Percentiles rank a stretch among this genome's conserved stretches.
Evolutionary conservation across 1,140 invertebrate species (phyloP).

Genomic region (Bombus confusus): DNA sequence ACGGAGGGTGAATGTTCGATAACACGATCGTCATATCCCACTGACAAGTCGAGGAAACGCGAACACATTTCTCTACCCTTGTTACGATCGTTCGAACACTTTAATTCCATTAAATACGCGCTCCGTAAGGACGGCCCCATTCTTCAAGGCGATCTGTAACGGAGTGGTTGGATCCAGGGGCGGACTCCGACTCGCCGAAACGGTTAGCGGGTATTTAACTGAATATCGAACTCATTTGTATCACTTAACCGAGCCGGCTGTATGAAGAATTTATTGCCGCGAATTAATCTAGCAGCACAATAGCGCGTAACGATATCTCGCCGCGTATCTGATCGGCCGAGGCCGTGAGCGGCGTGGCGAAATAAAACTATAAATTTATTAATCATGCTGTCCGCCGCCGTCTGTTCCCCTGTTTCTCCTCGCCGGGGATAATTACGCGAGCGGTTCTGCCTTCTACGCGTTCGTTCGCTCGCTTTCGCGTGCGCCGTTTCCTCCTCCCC

Average conservation of each 20-base stretch:
- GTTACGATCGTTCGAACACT: constrained; percentile 38
- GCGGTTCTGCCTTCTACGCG: background rate
- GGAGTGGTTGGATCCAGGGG: constrained; percentile 30
- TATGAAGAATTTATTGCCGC: constrained; percentile 51
- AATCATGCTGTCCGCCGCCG: constrained; percentile 42
- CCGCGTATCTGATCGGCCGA: constrained; percentile 49
- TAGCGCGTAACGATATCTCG: constrained; percentile 55
- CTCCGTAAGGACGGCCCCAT: constrained; percentile 48
- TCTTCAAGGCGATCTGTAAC: constrained; percentile 55
- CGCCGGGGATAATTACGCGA: constrained; percentile 44
- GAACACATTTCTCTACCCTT: background rate
- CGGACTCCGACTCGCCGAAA: constrained; percentile 53
- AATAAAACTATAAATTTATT: constrained; percentile 57
- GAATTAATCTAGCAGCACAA: constrained; percentile 56
- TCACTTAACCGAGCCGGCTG: constrained; percentile 43
- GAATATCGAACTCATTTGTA: constrained; percentile 57
- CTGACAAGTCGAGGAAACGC: background rate
- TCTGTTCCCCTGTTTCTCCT: constrained; percentile 28
- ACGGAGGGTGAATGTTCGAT: background rate
- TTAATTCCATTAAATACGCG: constrained; percentile 66
- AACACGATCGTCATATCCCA: background rate
- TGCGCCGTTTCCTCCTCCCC: background rate
- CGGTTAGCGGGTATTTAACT: constrained; percentile 52
- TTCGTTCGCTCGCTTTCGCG: background rate
- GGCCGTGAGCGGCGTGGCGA: constrained; percentile 35